Conservation (phyloP, 1,140 invertebrate genomes). For the Dryas iulia region DNA sequence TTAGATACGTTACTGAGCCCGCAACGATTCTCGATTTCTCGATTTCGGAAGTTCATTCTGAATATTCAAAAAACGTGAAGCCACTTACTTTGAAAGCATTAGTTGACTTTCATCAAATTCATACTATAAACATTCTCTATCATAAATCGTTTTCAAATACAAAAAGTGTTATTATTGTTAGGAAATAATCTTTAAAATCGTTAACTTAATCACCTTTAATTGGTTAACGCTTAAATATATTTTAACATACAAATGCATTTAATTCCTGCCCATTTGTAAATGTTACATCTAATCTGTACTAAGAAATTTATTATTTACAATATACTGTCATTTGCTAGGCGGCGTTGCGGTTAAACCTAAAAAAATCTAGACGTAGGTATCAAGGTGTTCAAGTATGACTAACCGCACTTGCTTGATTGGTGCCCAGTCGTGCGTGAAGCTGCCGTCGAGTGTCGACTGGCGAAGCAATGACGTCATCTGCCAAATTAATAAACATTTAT, state of each 20-base stretch:
- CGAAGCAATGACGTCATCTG: slow-evolving; percentile 21
- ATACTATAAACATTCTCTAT: too few relatives aligned
- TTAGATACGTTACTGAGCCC: too few relatives aligned
- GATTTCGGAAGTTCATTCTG: too few relatives aligned
- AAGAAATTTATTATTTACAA: not conserved
- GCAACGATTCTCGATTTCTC: too few relatives aligned
- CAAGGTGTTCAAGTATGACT: slow-evolving; percentile 33
- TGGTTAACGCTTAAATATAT: not conserved
- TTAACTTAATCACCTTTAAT: not conserved
- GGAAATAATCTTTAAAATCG: not conserved
- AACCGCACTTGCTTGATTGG: slow-evolving; percentile 29
- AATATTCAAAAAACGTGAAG: too few relatives aligned
- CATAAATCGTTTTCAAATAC: not conserved
- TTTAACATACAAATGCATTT: not conserved
- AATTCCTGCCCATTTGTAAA: not conserved
- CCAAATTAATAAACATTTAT: slow-evolving; percentile 7
- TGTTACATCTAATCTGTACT: not conserved
- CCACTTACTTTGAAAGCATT: too few relatives aligned
- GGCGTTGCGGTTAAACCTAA: slow-evolving; percentile 4
- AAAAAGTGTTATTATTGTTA: too few relatives aligned
- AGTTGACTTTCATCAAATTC: too few relatives aligned
- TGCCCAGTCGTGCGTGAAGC: slow-evolving; percentile 27
- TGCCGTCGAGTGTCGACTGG: not conserved
- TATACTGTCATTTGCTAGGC: not conserved
- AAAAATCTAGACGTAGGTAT: slow-evolving; percentile 21